phyloP scores from a whole-genome alignment of 2,113 vertebrate genomes.

The Protobothrops flavoviridis region DNA sequence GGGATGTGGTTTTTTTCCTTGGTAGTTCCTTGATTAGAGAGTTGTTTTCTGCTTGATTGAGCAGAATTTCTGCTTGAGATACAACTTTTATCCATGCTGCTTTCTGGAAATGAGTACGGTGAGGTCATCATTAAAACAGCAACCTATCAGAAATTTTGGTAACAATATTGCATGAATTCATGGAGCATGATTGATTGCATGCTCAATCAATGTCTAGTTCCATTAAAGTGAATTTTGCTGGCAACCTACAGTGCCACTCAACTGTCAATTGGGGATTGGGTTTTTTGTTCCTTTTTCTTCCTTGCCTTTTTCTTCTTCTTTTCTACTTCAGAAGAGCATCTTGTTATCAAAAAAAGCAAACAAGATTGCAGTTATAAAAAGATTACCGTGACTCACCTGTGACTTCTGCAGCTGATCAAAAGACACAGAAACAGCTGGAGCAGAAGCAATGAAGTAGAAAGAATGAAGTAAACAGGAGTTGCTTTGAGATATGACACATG shows the following conservation, averaged over 20 bases:
- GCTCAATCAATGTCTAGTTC: not conserved
- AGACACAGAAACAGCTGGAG: not conserved
- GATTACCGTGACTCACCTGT: not conserved
- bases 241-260: not conserved
- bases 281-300: not conserved
- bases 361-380: not conserved
- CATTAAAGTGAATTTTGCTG: not conserved
- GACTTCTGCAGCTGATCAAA: slow-evolving; percentile 14
- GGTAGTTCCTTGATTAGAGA: not conserved
- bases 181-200: not conserved
- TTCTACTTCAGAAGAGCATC: not conserved
- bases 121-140: not conserved
- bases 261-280: accelerated
- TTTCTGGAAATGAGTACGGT: not conserved
- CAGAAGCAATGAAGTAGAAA: not conserved
- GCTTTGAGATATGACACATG: not conserved
- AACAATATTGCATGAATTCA: not conserved
- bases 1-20: not conserved
- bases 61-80: not conserved
- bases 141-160: not conserved
- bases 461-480: not conserved
- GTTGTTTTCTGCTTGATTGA: not conserved
- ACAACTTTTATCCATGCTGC: not conserved
- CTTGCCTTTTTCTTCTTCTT: not conserved
- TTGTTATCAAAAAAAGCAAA: accelerated